Conservation (phyloP, 2,113 vertebrate genomes). For the Ascaphus truei region DNA sequence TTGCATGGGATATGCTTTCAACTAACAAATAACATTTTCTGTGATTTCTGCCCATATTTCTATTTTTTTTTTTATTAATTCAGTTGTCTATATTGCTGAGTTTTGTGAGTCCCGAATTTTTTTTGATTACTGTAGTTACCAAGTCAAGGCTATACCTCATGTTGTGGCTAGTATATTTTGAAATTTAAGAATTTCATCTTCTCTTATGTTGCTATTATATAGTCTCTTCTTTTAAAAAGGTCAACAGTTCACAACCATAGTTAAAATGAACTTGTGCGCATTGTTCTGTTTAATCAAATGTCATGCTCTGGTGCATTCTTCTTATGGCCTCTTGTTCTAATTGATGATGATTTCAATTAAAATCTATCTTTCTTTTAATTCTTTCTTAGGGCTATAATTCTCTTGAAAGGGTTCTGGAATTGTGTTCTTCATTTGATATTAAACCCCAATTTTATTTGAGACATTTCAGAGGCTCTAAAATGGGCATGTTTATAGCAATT, state of each 20-base stretch:
- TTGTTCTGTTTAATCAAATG: constrained; percentile 72
- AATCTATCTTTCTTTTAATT: constrained; percentile 71
- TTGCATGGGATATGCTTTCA: too few species aligned
- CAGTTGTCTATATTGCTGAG: too few species aligned
- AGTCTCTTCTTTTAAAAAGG: too few species aligned
- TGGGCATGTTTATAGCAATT: neutral
- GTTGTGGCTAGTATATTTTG: too few species aligned
- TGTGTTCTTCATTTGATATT: constrained; percentile 32
- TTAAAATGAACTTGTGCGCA: constrained; percentile 63
- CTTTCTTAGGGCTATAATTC: constrained; percentile 68
- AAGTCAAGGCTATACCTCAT: too few species aligned
- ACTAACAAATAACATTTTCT: too few species aligned
- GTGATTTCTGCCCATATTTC: too few species aligned
- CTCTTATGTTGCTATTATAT: too few species aligned
- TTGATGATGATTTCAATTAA: constrained; percentile 79
- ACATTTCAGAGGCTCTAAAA: neutral
- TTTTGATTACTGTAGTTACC: too few species aligned
- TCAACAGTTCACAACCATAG: constrained; percentile 51
- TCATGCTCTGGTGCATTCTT: constrained; percentile 63
- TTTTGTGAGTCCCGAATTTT: too few species aligned
- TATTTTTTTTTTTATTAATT: too few species aligned
- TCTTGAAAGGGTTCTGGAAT: constrained; percentile 58
- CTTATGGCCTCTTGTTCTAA: constrained; percentile 67
- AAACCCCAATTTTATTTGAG: constrained; percentile 13
- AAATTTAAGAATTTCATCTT: too few species aligned